Conservation (phyloP, 2,797 vertebrate species). For the Picus viridis region DNA sequence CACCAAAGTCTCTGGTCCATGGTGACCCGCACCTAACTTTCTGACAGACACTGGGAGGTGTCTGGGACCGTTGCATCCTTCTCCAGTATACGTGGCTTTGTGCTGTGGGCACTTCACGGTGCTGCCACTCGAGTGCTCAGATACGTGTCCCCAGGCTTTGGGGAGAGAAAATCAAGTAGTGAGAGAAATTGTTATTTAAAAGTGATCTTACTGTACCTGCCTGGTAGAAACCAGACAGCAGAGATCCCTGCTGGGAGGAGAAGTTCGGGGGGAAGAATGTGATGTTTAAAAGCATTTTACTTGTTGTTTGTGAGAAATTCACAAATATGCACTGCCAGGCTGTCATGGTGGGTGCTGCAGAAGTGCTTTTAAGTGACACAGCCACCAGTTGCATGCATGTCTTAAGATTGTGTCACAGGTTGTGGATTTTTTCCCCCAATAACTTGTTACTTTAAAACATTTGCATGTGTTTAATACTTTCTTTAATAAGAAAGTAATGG, state of each 20-base stretch:
- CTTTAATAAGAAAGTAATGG: neutral
- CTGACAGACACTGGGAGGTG: fast-evolving
- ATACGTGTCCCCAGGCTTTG: neutral
- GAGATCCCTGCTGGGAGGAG: neutral
- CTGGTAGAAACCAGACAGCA: neutral
- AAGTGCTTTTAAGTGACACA: slow-evolving; percentile 14
- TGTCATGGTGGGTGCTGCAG: neutral
- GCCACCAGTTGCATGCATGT: neutral
- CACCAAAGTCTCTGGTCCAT: neutral
- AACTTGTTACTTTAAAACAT: neutral
- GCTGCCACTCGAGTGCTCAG: neutral
- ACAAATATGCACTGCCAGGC: neutral
- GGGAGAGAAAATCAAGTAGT: neutral
- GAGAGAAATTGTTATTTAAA: neutral
- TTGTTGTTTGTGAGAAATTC: neutral
- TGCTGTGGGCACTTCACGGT: neutral
- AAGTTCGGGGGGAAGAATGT: neutral
- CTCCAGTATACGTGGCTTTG: neutral
- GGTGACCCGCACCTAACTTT: neutral
- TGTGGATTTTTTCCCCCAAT: neutral
- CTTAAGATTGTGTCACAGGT: neutral
- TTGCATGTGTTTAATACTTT: neutral
- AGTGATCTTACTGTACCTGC: neutral
- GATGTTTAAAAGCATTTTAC: slow-evolving; percentile 23
- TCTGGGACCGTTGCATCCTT: fast-evolving